Evolutionary conservation across 2,888 invertebrate genomes (phyloP).

Genomic region (Acrocyrtus sp.): DNA sequence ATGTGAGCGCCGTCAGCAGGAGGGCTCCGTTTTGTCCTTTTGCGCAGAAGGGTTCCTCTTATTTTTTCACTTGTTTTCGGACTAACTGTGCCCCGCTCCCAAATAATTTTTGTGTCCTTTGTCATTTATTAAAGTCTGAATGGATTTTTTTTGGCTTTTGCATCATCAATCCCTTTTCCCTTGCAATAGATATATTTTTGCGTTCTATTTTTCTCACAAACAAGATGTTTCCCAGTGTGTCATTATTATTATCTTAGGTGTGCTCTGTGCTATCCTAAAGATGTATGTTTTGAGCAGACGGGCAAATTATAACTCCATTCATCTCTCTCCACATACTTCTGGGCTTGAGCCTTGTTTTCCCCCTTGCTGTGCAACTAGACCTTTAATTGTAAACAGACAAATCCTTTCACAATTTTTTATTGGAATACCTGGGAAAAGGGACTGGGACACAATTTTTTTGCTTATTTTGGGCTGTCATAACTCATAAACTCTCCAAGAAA

Average conservation of each 20-base stretch:
- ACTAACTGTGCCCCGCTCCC: too few species aligned
- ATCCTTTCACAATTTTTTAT: not conserved
- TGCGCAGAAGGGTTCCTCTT: constrained; percentile 49
- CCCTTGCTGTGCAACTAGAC: not conserved
- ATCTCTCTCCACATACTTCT: not conserved
- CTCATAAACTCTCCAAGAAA: too few species aligned
- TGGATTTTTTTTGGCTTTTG: too few species aligned
- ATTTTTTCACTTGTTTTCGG: constrained; percentile 35
- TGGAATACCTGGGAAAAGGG: constrained; percentile 24
- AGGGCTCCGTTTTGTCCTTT: constrained; percentile 40
- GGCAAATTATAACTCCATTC: constrained; percentile 7
- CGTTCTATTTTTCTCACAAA: not conserved
- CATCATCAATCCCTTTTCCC: too few species aligned
- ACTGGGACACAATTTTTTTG: constrained; percentile 10
- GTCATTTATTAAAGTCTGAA: too few species aligned
- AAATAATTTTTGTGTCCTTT: too few species aligned
- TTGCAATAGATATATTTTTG: too few species aligned
- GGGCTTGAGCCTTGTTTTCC: constrained; percentile 33
- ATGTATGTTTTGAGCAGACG: too few species aligned
- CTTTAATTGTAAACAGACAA: not conserved
- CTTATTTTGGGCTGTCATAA: too few species aligned
- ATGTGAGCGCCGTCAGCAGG: constrained; percentile 54
- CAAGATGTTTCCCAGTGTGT: not conserved
- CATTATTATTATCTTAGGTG: too few species aligned
- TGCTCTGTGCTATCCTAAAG: too few species aligned